Percentiles rank a stretch among this genome's conserved stretches.
These are phyloP conservation scores for Aporophyla nigra DNA, from an alignment of 2,888 invertebrate species.

Conservation along the genomic window DNA sequence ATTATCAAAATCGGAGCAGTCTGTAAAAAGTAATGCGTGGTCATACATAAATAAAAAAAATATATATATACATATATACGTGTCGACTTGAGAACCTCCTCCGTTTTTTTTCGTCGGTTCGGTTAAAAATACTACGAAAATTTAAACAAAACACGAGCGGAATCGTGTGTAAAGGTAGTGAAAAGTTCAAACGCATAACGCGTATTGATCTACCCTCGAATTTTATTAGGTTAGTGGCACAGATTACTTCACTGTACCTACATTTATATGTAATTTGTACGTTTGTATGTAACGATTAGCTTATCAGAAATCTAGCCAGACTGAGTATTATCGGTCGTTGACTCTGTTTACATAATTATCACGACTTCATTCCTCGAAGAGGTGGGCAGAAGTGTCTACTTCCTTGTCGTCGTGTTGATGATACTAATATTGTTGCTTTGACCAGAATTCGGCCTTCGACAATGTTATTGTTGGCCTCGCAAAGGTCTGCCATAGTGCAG, in stretches of 20 bases:
- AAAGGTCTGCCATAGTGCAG: too few species aligned
- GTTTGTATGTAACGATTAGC: constrained; percentile 21
- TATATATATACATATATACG: too few species aligned
- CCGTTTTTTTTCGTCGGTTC: too few species aligned
- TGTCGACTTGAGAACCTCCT: too few species aligned
- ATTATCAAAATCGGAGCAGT: too few species aligned
- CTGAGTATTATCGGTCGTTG: constrained; percentile 15
- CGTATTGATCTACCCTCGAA: constrained; percentile 40
- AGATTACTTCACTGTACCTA: constrained; percentile 29
- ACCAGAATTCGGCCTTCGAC: too few species aligned
- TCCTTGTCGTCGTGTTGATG: too few species aligned
- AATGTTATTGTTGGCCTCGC: too few species aligned
- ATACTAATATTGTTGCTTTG: too few species aligned
- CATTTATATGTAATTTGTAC: neutral
- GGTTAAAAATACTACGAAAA: neutral
- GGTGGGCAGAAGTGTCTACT: neutral
- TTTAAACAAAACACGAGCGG: neutral
- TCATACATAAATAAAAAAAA: too few species aligned
- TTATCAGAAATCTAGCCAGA: constrained; percentile 15
- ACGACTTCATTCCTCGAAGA: neutral
- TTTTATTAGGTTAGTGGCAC: constrained; percentile 53
- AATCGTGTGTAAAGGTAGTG: neutral
- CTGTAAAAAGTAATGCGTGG: too few species aligned
- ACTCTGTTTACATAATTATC: neutral
- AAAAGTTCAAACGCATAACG: constrained; percentile 9